Evolutionary conservation across 2,888 invertebrate species (phyloP), one percentile per base, ranked within the genome.

Genomic region (Tridacna gigas): DNA sequence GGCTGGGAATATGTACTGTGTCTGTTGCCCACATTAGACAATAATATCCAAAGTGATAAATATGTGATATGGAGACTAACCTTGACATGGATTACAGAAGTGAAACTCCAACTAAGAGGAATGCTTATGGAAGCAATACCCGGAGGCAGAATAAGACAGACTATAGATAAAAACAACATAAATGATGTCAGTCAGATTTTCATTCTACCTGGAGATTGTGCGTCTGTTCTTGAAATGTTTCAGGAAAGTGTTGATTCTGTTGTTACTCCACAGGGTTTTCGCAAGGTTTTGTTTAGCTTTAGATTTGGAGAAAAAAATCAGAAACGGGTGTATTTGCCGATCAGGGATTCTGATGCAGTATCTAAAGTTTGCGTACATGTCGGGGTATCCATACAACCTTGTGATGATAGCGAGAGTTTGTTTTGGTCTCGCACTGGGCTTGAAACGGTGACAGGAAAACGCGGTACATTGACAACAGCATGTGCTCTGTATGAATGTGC

Each of bases 101-200:
- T 74, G 20, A 74, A 51, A 74, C 22, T 74, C 11, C 47, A 26
- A 25, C 51, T 74, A 18, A 45, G 15, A 48, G 51, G 20, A 18
- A 15, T 9, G 74, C 25, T 74, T 26, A 13, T 56, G 28, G n/a
- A 51, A 20, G 74, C 56, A 56, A 51, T 74, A 45, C 48, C 74
- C 48, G 15, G 48, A 13, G 74, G 74, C 15, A 13, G 37, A n/a
- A 18, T 74, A 25, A 45, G 22, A 74, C 15, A 74, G 25, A 74
- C 74, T n/a, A 48, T 74, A n/a, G 56, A 74, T 37, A 74, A 74
- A 74, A 74, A 74, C 51, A 74, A 74, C 51, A 45, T 74, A 13
- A 48, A 13, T 26, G 74, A 74, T 74, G 15, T 74, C 15, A 74
- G 74, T 45, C 74, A 74, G 74, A 47, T 74, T n/a, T 74, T 74